Evolutionary conservation across 2,888 invertebrate species (phyloP), one percentile per base, ranked within the genome.

Genomic region (Mechanitis mazaeus): DNA sequence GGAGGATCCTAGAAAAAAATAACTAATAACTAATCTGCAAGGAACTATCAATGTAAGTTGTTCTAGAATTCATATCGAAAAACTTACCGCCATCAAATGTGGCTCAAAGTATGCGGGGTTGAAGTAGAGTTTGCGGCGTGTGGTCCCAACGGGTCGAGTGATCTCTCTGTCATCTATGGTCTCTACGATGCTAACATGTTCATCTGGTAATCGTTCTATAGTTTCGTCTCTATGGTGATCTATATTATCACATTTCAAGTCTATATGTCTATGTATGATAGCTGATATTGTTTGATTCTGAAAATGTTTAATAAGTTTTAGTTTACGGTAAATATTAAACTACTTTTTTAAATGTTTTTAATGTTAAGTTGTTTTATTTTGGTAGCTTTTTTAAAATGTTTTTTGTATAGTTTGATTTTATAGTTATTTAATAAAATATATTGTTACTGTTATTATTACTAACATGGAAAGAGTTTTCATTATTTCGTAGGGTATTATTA

Each of bases 51-150:
- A 12, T 20, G 9, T n/a, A 6, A 3, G 6, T 46, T 46, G 46
- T 46, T 46, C 4, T 20, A 20, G 20, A 46, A 46, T 4, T 54
- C 4, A 54, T 54, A 5, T 7, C 6, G 35, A 2, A 55, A 45
- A 33, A 74, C 92, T 91, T 89, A 96, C 96, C 88, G 94, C 90
- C 79, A 97, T 91, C 55, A 96, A 81, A 70, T 97, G 95, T 35
- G 95, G 95, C 79, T 97, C 97, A 75, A 97, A 97, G 79, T 97
- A 97, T 6, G 97, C 96, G 0, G 96, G 96, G 80, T 96, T 97
- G 75, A 97, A 97, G 78, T 96, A 97, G 2, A 97, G 88, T 76
- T 96, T 96, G 69, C 94, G 92, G 59, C 96, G 90, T 0, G 94
- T 93, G 35, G 93, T 93, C 11, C 95, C 95, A 65, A 93, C 92